Conservation (phyloP, 2,797 vertebrate genomes). For the Allobates femoralis region DNA sequence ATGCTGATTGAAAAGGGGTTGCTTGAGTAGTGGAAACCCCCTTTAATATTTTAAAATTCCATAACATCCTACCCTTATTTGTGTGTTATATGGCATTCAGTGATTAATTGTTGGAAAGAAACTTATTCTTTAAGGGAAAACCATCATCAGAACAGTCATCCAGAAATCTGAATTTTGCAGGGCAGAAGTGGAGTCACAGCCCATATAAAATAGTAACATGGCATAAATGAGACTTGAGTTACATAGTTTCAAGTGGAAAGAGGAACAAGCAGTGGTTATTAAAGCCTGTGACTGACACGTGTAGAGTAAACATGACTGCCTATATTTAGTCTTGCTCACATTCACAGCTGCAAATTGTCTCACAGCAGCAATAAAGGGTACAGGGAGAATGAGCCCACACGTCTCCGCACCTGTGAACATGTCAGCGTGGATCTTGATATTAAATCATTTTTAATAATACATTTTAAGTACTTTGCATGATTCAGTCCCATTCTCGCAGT, state of each 20-base stretch:
- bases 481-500: background rate
- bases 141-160: background rate
- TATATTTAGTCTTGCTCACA: background rate
- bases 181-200: background rate
- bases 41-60: no score
- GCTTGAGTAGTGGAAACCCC: no score
- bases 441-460: background rate
- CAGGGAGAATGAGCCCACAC: background rate
- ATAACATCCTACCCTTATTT: no score
- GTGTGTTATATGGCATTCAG: background rate
- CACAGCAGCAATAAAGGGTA: background rate
- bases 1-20: no score
- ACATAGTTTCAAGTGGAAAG: no score
- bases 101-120: background rate
- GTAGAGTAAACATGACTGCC: constrained; percentile 10
- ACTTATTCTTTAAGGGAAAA: background rate
- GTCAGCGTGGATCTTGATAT: background rate
- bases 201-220: background rate
- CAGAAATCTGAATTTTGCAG: background rate
- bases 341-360: background rate
- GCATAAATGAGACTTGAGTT: background rate
- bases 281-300: background rate
- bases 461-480: background rate
- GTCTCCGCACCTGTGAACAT: background rate
- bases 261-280: background rate